Percentiles rank a stretch among this genome's conserved stretches.
Conservation (phyloP, 2,888 invertebrate genomes). For the Acronicta leporina region DNA sequence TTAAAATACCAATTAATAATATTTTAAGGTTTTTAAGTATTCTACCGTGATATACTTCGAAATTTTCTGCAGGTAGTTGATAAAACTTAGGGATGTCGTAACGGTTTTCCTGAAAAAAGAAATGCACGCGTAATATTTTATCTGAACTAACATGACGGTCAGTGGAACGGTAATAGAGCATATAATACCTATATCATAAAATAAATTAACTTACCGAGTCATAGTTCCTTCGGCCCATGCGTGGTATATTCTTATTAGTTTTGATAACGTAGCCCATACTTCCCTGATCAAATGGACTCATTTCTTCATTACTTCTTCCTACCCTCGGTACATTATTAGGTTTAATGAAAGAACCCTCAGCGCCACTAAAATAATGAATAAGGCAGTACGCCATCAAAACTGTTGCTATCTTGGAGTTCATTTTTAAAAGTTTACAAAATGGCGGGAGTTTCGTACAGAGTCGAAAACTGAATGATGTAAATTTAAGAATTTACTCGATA, state of each 20-base stretch:
- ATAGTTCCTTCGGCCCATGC: slow-evolving; percentile 84
- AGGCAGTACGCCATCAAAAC: slow-evolving; percentile 73
- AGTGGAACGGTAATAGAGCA: too few relatives aligned
- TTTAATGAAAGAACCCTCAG: slow-evolving; percentile 80
- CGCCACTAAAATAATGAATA: slow-evolving; percentile 67
- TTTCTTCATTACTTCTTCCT: slow-evolving; percentile 82
- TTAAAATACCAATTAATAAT: too few relatives aligned
- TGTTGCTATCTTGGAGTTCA: slow-evolving; percentile 70
- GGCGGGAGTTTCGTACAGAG: slow-evolving; percentile 40
- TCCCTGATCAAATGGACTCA: slow-evolving; percentile 74
- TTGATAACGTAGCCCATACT: slow-evolving; percentile 84
- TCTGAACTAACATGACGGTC: too few relatives aligned
- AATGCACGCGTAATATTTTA: too few relatives aligned
- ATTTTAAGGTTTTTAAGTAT: too few relatives aligned
- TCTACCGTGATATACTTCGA: slow-evolving; percentile 68
- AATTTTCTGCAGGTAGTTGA: slow-evolving; percentile 68
- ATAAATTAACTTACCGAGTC: slow-evolving; percentile 76
- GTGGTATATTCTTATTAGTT: slow-evolving; percentile 83
- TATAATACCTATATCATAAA: too few relatives aligned
- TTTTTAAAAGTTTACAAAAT: slow-evolving; percentile 63
- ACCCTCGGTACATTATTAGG: slow-evolving; percentile 83
- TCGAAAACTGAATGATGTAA: slow-evolving; percentile 55
- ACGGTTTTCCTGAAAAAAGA: slow-evolving; percentile 73
- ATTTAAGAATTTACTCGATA: slow-evolving; percentile 26
- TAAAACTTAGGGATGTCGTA: slow-evolving; percentile 83